A percentile compares a stretch with the other conserved stretches of the same genome.
These are phyloP conservation scores for Chrysopa pallens DNA, from an alignment of 1,140 invertebrate genomes.

Conservation along the genomic window DNA sequence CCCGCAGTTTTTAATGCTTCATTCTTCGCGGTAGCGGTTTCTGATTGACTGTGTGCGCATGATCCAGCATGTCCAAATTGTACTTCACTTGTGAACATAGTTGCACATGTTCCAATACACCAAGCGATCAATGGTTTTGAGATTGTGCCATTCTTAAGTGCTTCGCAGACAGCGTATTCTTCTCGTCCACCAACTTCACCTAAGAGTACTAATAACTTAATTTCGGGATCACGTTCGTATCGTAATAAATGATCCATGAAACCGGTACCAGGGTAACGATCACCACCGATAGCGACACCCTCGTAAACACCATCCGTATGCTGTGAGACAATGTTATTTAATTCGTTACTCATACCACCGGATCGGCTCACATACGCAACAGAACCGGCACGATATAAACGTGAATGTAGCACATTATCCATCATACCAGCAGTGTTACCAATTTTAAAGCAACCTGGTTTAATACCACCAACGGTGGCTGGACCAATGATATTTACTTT, in stretches of 20 bases:
- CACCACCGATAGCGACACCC: conserved; percentile 98
- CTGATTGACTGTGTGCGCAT: conserved; percentile 86
- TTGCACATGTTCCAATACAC: conserved; percentile 70
- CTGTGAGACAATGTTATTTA: conserved; percentile 97
- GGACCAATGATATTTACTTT: conserved; percentile 82
- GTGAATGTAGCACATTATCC: conserved; percentile 96
- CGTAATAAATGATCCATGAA: conserved; percentile 96
- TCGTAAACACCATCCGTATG: conserved; percentile 95
- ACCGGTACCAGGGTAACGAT: conserved; percentile 94
- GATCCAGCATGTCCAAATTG: conserved; percentile 99
- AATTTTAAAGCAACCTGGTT: conserved; percentile 98
- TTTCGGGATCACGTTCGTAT: conserved; percentile 52
- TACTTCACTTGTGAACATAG: conserved; percentile 93
- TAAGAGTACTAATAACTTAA: conserved; percentile 90
- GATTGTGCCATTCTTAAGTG: conserved; percentile 62
- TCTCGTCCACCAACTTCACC: conserved; percentile 99
- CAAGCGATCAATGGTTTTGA: conserved; percentile 94
- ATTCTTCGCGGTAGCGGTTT: conserved; percentile 92
- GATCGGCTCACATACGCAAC: conserved; percentile 97
- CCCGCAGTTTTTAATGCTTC: conserved; percentile 63
- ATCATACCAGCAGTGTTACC: conserved; percentile 99
- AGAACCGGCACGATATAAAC: conserved; percentile 89
- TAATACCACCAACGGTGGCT: conserved; percentile 94
- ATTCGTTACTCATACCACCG: conserved; percentile 98
- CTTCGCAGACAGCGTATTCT: conserved; percentile 92